Base-by-base conservation (phyloP, 2,113 vertebrate species). In the Thryonomys swinderianus region DNA sequence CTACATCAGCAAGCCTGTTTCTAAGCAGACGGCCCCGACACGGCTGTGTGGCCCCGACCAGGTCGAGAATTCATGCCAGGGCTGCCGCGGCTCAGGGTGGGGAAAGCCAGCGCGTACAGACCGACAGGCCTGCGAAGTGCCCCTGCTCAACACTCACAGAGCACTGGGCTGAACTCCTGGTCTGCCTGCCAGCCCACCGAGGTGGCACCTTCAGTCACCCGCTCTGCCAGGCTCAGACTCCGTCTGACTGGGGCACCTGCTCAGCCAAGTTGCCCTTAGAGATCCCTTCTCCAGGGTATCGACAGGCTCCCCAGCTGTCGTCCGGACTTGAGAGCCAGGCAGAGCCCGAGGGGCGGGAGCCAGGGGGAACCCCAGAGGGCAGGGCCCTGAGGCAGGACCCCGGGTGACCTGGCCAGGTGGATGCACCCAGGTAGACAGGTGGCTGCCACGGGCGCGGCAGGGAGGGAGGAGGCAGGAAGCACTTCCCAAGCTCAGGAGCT, bases 171-270 rank as follows among this genome's bases (percentile, higher is more conserved):
- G 10, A 66, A 25, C 25, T 21, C 9, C 34, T 3, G 11, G 48
- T 20, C 27, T 21, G 18, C 11, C 7, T 23, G 25, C 6, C 21
- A 7, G 0, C 67, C 27, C 6, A 51, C 48, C 48, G 6, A 51
- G 55, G 55, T 16, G 18, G 34, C 0, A 3, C 23, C 7, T 0
- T 6, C 4, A 1, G 2, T 1, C 61, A 42, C 4, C 10, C 18
- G 16, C 18, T 42, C 27, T 40, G 45, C 18, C 45, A n/a, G 12
- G 53, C 34, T 78, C 42, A 2, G 1, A n/a, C 37, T 37, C 84
- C 59, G 13, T 37, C 84, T 53, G 13, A 2, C 40, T 55, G 42
- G 64, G 32, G 2, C 3, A 62, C 25, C 37, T 53, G 67, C 69
- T 30, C 11, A 23, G 71, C 91, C 7, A 1, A 17, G 57, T 83